Base-by-base conservation (phyloP, 2,113 vertebrate genomes). In the Phoxinus phoxinus region DNA sequence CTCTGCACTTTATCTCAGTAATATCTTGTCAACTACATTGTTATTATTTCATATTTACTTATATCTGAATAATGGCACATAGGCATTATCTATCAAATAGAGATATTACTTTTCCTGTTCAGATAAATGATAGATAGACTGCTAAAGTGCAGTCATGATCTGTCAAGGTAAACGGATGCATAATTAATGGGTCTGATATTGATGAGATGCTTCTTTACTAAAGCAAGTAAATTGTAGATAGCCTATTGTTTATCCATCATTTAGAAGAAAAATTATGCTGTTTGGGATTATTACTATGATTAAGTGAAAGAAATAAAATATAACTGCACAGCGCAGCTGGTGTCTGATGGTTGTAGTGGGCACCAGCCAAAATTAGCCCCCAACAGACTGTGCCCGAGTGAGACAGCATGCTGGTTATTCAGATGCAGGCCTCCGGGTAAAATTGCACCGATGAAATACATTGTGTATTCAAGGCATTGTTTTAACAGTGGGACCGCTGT, bases 381-480 rank as follows among this genome's bases (percentile, higher is more conserved):
- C 58, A 41, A 41, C 35, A 71, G 25, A 46, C 30, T 30, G 15
- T 53, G 21, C 51, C 30, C 15, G 5, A 41, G 79, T 61, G 19
- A 59, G 73, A 77, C 32, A 63, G 80, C 67, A 58, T 65, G 19
- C 46, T 23, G 41, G 51, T 27, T 37, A 37, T 79, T 65, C 56
- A 84, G 46, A 65, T 71, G 81, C 41, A 41, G 72, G 79, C 81
- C 46, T 48, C 35, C 1, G 37, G 69, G 81, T 88, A 84, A 74
- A 48, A 27, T 61, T 69, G 48, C 88, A 77, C 19, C 53, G 17
- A 61, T 84, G 58, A 79, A 53, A 84, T 23, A 53, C 48, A 46
- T 84, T 84, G 82, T 76, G 69, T 61, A 87, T 65, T 83, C 69
- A 6, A 72, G 56, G 27, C n/a, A 44, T 48, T 59, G 74, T 63